phyloP scores from a whole-genome alignment of 1,140 invertebrate genomes.

The Drosophila nasuta region DNA sequence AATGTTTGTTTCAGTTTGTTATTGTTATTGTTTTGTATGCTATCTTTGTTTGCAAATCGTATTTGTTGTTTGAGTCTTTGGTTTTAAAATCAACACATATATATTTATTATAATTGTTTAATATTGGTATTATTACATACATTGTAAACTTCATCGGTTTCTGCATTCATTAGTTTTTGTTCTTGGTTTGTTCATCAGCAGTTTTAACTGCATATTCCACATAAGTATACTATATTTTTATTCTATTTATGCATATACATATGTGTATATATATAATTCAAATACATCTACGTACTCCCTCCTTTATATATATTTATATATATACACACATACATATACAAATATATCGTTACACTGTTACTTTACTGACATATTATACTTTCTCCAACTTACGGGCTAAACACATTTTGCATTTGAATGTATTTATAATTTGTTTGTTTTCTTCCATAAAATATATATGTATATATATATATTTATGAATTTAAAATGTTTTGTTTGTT shows the following conservation, averaged over 20 bases:
- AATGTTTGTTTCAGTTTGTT: conserved; percentile 20
- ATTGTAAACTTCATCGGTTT: conserved; percentile 30
- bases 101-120: conserved; percentile 38
- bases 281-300: conserved; percentile 32
- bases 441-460: conserved; percentile 71
- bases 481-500: conserved; percentile 56
- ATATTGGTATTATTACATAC: conserved; percentile 46
- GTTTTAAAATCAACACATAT: conserved; percentile 79
- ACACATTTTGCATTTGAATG: conserved; percentile 58
- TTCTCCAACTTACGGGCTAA: conserved; percentile 66
- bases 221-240: conserved; percentile 34
- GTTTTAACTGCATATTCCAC: conserved; percentile 46
- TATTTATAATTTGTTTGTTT: conserved; percentile 71
- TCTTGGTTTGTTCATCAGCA: conserved; percentile 26
- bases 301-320: conserved; percentile 45
- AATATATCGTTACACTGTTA: conserved; percentile 40
- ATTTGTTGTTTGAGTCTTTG: conserved; percentile 77
- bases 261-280: conserved; percentile 47
- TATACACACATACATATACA: conserved; percentile 44
- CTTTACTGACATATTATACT: conserved; percentile 50
- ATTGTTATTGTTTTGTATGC: conserved; percentile 29
- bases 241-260: conserved; percentile 29
- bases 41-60: conserved; percentile 49
- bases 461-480: conserved; percentile 34
- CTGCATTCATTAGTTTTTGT: conserved; percentile 36